These are phyloP conservation scores for Phoeniculus purpureus DNA, from an alignment of 2,797 vertebrate genomes.

Conservation along the genomic window DNA sequence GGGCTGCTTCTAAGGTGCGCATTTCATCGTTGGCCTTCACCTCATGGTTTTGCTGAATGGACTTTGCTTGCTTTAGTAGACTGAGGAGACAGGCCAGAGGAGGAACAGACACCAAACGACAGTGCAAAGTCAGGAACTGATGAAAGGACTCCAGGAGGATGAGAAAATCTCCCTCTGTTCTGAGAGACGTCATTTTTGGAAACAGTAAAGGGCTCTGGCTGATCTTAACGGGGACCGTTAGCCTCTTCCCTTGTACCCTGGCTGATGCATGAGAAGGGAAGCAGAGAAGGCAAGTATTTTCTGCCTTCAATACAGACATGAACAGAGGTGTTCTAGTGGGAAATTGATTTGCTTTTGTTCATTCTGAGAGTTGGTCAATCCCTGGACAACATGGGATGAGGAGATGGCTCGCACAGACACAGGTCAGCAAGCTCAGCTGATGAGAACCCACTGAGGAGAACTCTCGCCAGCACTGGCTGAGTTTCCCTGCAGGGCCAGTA, in stretches of 20 bases:
- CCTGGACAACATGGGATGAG: background rate
- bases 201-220: background rate
- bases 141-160: background rate
- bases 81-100: background rate
- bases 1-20: background rate
- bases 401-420: background rate
- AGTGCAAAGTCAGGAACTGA: background rate
- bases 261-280: background rate
- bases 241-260: background rate
- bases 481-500: background rate
- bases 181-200: background rate
- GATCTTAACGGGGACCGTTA: background rate
- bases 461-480: background rate
- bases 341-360: background rate
- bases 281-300: background rate
- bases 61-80: background rate
- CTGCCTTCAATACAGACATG: background rate
- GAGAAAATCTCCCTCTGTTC: background rate
- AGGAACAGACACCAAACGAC: background rate
- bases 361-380: background rate
- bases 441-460: background rate
- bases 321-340: background rate
- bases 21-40: background rate
- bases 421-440: background rate
- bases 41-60: background rate